Base-by-base conservation (phyloP, 2,888 invertebrate genomes). In the Dorcus parallelipipedus region DNA sequence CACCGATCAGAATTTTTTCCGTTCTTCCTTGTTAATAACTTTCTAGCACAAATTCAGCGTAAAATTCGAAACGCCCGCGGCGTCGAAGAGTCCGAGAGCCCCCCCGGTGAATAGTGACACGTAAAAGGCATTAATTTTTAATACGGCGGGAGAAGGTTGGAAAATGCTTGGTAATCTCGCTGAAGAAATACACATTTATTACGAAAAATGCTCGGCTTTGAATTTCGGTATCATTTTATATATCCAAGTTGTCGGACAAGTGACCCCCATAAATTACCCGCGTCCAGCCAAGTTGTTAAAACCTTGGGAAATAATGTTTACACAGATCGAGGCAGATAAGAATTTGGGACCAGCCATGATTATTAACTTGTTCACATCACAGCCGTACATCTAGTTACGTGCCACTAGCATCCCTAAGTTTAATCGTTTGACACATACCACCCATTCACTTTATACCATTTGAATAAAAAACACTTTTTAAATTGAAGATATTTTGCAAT, bases 231-330 rank as follows among this genome's bases (percentile, higher is more conserved):
- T 45, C 54, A 50, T 45, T 49, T 54, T 45, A 42, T 53, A 52
- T 38, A 38, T 14, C 38, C 47, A 54, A 54, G 58, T 55, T 52
- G 68, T 68, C 68, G 68, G 67, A 65, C 60, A 62, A 70, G 67
- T 73, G 73, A 73, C 72, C 73, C 72, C 70, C 69, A 73, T 73
- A 74, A 74, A 73, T 74, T 69, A 73, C 68, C 65, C 68, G 65
- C 67, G 65, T 67, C 67, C 65, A 66, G 66, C 66, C 63, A 64
- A 64, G 69, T 69, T 71, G 70, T 73, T 70, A 73, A 72, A 71
- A 69, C 71, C 73, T 73, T 72, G 73, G 73, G 73, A 73, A 72
- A 73, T 72, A 70, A 73, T 71, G 72, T 74, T 72, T 71, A 73
- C 72, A 73, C 71, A 73, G 74, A 73, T 73, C 64, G 62, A 67